phyloP scores from a whole-genome alignment of 2,113 vertebrate genomes.

The Athene cunicularia region DNA sequence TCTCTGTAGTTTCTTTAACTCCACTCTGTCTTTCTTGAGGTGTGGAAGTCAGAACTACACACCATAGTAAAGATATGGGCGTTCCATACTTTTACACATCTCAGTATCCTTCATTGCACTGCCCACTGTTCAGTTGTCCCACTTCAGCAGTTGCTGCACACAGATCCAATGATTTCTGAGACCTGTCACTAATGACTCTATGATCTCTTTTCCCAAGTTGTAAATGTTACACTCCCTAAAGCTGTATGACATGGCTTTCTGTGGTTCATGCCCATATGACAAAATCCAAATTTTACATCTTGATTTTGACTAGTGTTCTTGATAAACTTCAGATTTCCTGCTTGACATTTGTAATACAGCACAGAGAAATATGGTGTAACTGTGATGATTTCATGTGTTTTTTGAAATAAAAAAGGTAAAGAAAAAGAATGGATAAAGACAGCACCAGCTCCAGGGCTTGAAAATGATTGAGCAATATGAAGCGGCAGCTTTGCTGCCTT shows the following conservation, averaged over 20 bases:
- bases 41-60: not conserved
- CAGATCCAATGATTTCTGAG: not conserved
- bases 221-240: not conserved
- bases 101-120: not conserved
- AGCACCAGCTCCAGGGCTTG: not conserved
- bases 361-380: not conserved
- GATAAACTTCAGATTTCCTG: not conserved
- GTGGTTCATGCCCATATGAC: not conserved
- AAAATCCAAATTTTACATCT: not conserved
- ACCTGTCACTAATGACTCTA: not conserved
- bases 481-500: not conserved
- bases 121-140: not conserved
- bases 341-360: not conserved
- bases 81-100: not conserved
- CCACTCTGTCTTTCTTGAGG: not conserved
- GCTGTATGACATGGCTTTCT: not conserved
- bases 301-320: not conserved
- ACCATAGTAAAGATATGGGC: not conserved
- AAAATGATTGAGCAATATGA: not conserved
- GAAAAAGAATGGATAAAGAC: not conserved
- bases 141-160: not conserved
- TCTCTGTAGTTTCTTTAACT: not conserved
- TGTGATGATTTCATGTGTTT: not conserved
- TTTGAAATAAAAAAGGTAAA: not conserved
- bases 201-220: not conserved